These are phyloP conservation scores for Bombylius discolor DNA, from an alignment of 2,888 invertebrate species.

Conservation along the genomic window DNA sequence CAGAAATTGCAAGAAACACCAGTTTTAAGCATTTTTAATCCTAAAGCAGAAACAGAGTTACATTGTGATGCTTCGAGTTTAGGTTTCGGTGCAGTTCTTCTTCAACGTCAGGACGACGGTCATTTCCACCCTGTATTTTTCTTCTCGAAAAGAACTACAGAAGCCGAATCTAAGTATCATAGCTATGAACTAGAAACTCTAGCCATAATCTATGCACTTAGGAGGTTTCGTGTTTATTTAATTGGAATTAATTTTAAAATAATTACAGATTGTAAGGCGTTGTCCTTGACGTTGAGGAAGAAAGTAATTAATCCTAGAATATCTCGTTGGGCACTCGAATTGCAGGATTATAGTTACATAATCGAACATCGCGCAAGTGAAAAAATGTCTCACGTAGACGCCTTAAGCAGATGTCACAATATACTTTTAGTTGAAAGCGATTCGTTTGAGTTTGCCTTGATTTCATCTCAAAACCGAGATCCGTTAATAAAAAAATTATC, in stretches of 20 bases:
- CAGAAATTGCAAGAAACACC: slow-evolving; percentile 7
- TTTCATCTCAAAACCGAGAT: too few relatives aligned
- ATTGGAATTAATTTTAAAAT: slow-evolving; percentile 16
- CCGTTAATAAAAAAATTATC: too few relatives aligned
- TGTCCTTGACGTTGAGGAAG: slow-evolving; percentile 15
- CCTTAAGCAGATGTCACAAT: slow-evolving; percentile 14
- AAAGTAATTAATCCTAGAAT: slow-evolving; percentile 17
- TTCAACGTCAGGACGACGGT: slow-evolving; percentile 13
- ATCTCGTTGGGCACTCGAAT: slow-evolving; percentile 14
- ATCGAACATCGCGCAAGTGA: slow-evolving; percentile 14
- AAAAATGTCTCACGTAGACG: slow-evolving; percentile 21
- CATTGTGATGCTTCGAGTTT: slow-evolving; percentile 20
- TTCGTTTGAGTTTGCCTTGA: not conserved
- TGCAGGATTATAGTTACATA: slow-evolving; percentile 14
- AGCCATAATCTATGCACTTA: slow-evolving; percentile 18
- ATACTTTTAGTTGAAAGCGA: slow-evolving; percentile 3
- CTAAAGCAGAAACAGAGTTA: slow-evolving; percentile 17
- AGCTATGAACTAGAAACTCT: slow-evolving; percentile 22
- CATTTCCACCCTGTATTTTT: slow-evolving; percentile 20
- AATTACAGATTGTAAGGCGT: slow-evolving; percentile 19
- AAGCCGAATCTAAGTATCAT: slow-evolving; percentile 17
- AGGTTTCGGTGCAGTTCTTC: slow-evolving; percentile 20
- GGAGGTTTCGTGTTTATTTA: slow-evolving; percentile 19
- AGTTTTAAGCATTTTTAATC: slow-evolving; percentile 20
- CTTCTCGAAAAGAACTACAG: slow-evolving; percentile 18